These are phyloP conservation scores for Hirudinaria manillensis DNA, from an alignment of 2,888 invertebrate species.

Conservation along the genomic window DNA sequence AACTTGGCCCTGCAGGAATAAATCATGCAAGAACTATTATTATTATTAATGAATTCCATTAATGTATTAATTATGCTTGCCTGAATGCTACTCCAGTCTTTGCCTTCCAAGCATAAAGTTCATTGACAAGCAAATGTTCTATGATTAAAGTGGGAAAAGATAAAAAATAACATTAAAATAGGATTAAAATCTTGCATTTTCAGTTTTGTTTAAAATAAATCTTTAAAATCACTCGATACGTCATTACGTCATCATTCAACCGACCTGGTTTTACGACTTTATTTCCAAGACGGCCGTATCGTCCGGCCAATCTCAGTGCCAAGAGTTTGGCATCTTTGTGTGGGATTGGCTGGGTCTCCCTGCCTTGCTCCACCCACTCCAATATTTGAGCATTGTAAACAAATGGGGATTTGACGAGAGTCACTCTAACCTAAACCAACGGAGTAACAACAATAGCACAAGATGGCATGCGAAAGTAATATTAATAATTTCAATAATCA, in stretches of 20 bases:
- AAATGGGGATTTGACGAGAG: conserved; percentile 18
- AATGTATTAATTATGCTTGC: conserved; percentile 48
- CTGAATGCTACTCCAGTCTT: conserved; percentile 52
- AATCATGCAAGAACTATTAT: background rate
- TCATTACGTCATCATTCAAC: background rate
- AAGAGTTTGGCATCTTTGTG: conserved; percentile 4
- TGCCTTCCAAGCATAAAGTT: conserved; percentile 31
- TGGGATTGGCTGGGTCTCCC: background rate
- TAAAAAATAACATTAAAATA: background rate
- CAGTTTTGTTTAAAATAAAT: no score
- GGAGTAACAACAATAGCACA: background rate
- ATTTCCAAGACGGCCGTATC: conserved; percentile 1
- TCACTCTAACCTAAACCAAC: background rate
- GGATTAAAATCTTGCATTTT: background rate
- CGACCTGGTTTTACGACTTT: background rate
- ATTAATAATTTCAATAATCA: background rate
- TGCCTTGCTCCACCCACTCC: conserved; percentile 25
- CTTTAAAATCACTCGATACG: background rate
- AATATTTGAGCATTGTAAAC: conserved; percentile 20
- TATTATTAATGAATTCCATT: background rate
- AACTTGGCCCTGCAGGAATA: conserved; percentile 17
- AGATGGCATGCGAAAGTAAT: background rate
- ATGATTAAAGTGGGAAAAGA: background rate
- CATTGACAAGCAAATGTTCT: no score
- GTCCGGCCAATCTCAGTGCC: conserved; percentile 14